Evolutionary conservation across 2,888 invertebrate species (phyloP), one percentile per base, ranked within the genome.

Genomic region (Pollenia amentaria): DNA sequence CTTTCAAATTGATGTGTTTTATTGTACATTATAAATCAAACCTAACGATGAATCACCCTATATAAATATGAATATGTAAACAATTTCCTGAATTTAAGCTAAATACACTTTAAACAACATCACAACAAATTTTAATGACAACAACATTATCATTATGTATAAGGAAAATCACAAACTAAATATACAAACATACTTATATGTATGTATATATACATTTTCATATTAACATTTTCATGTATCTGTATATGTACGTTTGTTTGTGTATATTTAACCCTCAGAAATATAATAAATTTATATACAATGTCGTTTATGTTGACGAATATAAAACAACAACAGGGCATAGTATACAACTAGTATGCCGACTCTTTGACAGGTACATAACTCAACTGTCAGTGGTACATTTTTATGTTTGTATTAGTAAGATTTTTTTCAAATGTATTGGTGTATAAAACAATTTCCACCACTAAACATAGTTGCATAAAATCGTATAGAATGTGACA

Each of bases 71-170:
- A 29, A n/a, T 57, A 38, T 38, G 14, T 57, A 29, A 14, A 69
- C 48, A 69, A 51, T 70, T 78, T 79, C 70, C 79, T 70, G 60
- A 16, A 38, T 69, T 69, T 48, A n/a, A 53, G 60, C 69, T 69
- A 67, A 79, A 69, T 70, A 62, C 42, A 42, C 38, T 70, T 69
- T 70, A 70, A 70, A 60, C n/a, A 79, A 18, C 38, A 53, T 40
- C 40, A 14, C 40, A 18, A 81, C 46, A 46, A 67, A n/a, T 65
- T 73, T 46, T 75, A 73, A 73, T 81, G 73, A 60, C 57, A 67
- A 29, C n/a, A 65, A 44, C 14, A 53, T 57, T 73, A 73, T 57
- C 64, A 75, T 40, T 48, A 21, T 53, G 46, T 29, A 29, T 29
- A 6, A 67, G 48, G 38, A 67, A 62, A 60, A 64, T 29, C 29